Conservation (phyloP, 2,113 vertebrate genomes). For the Thoracochromis brauschi region DNA sequence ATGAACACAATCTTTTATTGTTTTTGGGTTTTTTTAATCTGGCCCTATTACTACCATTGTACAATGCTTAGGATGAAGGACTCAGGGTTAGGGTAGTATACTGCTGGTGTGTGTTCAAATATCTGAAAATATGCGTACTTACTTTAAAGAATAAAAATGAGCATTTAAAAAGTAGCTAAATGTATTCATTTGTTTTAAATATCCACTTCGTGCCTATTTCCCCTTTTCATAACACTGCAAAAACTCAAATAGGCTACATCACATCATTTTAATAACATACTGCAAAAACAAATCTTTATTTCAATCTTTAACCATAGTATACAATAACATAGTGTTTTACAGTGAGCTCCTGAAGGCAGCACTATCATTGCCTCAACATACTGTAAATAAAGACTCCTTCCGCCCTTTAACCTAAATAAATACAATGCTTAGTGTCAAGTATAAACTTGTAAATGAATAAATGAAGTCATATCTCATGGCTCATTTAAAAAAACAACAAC, state of each 20-base stretch:
- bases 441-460: neutral
- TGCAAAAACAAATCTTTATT: neutral
- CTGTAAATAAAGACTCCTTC: neutral
- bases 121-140: neutral
- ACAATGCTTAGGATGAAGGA: neutral
- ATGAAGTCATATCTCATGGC: neutral
- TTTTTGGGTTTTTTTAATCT: neutral
- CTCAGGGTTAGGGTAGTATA: too few relatives aligned
- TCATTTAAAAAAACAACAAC: neutral
- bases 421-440: neutral
- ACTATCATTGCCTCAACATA: neutral
- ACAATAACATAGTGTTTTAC: neutral
- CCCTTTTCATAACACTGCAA: neutral
- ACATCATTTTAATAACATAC: neutral
- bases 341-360: neutral
- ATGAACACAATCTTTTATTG: neutral
- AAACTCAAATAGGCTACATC: neutral
- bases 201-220: fast-evolving
- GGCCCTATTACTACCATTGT: neutral
- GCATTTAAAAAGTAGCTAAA: neutral
- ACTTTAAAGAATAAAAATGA: neutral
- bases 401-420: slow-evolving; percentile 7
- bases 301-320: neutral
- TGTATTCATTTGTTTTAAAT: neutral
- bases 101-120: neutral